phyloP scores from a whole-genome alignment of 2,888 invertebrate species.

The Caradrina kadenii region DNA sequence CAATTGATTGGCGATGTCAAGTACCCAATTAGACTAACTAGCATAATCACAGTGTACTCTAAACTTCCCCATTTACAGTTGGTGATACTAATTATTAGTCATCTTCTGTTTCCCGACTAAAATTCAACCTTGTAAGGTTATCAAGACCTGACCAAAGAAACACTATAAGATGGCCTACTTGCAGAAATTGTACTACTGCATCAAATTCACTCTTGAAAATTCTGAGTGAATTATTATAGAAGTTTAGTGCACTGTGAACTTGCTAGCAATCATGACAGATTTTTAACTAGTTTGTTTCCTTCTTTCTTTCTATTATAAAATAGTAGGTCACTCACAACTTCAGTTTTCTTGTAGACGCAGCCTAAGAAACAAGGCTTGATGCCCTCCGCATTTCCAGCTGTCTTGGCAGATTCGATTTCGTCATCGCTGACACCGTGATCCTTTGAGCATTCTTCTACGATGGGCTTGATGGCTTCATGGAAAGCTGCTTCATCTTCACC shows the following conservation, averaged over 20 bases:
- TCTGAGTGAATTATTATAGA: not conserved
- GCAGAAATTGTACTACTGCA: not conserved
- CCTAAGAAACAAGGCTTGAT: conserved; percentile 62
- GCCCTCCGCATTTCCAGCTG: conserved; percentile 27
- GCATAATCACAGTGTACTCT: not conserved
- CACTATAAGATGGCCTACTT: no score
- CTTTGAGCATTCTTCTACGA: conserved; percentile 53
- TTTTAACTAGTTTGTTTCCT: no score
- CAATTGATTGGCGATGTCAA: no score
- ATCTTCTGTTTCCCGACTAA: no score
- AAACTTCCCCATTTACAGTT: not conserved
- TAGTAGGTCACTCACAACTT: conserved; percentile 55
- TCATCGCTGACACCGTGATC: conserved; percentile 45
- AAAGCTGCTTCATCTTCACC: conserved; percentile 51
- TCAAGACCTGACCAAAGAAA: no score
- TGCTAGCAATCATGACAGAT: no score
- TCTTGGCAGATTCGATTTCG: conserved; percentile 51
- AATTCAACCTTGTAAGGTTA: no score
- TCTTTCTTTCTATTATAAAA: not conserved
- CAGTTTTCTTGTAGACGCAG: conserved; percentile 56
- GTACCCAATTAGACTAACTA: no score
- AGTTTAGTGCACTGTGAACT: not conserved
- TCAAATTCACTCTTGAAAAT: not conserved
- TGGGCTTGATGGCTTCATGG: conserved; percentile 40
- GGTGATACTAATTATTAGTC: not conserved